Base-by-base conservation (phyloP, 92 coral and sea anemone species). In the Parazoanthus darwini region DNA sequence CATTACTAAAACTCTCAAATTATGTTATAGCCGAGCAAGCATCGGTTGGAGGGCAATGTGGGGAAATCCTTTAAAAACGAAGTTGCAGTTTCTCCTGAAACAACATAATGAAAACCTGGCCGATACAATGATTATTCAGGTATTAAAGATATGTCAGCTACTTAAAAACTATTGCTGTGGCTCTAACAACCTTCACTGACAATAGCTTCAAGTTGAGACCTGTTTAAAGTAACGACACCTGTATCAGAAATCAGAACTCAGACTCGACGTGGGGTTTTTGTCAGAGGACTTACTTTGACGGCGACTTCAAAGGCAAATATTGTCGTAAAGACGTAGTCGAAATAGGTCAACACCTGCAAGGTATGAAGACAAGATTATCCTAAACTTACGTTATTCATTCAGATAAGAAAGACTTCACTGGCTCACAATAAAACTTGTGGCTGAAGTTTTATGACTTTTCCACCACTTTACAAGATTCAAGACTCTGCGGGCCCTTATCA, bases 271-370 rank as follows among this genome's bases (percentile, higher is more conserved):
- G 18, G 22, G 23, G 9, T 48, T 48, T 1, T 48, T 48, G 23
- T 15, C 66, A 13, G 48, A 37, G 36, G 9, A 79, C 90, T 85
- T 89, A 96, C 98, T 93, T 96, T 96, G 35, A 97, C 95, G 36
- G 92, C 6, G 25, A 97, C 99, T 82, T 97, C 99, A 92, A 97
- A 85, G 48, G 98, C 98, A 73, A 97, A 97, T 85, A 97, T 92
- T 71, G 99, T 94, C 58, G 99, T 97, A 79, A 97, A 97, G 2
- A 97, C 98, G 80, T 89, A 95, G 82, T 97, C 99, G 76, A 95
- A 95, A 88, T 97, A 95, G 2, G 90, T 93, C 78, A 97, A 94
- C 84, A 97, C 84, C 99, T 97, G 77, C 16, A 68, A 85, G 3
- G 43, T 26, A 36, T 75, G 25, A 89, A 77, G 70, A 39, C 9